Conservation (phyloP, 2,888 invertebrate species). For the Monoplex corrugatus region DNA sequence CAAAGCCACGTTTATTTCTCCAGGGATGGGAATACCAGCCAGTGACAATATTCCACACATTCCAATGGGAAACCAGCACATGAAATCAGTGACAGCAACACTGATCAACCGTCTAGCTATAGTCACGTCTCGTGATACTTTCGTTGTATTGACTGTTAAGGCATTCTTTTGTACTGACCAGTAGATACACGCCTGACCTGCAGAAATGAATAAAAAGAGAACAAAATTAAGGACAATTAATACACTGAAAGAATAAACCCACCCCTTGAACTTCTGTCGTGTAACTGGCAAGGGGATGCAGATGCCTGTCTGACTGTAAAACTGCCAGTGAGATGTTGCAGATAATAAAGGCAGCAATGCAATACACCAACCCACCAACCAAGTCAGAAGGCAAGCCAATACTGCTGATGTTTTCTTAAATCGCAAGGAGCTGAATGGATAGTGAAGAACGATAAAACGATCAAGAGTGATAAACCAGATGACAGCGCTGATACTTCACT, state of each 20-base stretch:
- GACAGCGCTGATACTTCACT: conserved; percentile 86
- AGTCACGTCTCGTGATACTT: conserved; percentile 9
- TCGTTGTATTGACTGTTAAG: not conserved
- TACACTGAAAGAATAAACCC: conserved; percentile 78
- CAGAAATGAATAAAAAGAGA: conserved; percentile 73
- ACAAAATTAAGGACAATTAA: conserved; percentile 77
- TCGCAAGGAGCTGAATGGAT: conserved; percentile 82
- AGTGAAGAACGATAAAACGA: conserved; percentile 85
- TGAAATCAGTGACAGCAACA: conserved; percentile 15
- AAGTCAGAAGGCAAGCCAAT: conserved; percentile 54
- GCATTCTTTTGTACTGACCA: conserved; percentile 58
- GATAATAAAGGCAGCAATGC: conserved; percentile 75
- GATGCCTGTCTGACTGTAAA: conserved; percentile 73
- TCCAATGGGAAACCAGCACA: conserved; percentile 41
- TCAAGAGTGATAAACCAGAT: conserved; percentile 86
- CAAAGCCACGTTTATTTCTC: conserved; percentile 34
- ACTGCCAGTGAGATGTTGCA: conserved; percentile 63
- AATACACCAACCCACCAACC: conserved; percentile 71
- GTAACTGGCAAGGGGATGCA: conserved; percentile 80
- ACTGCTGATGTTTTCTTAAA: conserved; percentile 67
- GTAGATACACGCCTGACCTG: conserved; percentile 77
- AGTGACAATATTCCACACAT: conserved; percentile 18
- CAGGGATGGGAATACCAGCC: conserved; percentile 17
- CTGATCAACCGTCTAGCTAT: conserved; percentile 33
- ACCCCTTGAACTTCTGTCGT: conserved; percentile 74